Evolutionary conservation across 2,888 invertebrate species (phyloP).

Genomic region (Cheilosia variabilis): DNA sequence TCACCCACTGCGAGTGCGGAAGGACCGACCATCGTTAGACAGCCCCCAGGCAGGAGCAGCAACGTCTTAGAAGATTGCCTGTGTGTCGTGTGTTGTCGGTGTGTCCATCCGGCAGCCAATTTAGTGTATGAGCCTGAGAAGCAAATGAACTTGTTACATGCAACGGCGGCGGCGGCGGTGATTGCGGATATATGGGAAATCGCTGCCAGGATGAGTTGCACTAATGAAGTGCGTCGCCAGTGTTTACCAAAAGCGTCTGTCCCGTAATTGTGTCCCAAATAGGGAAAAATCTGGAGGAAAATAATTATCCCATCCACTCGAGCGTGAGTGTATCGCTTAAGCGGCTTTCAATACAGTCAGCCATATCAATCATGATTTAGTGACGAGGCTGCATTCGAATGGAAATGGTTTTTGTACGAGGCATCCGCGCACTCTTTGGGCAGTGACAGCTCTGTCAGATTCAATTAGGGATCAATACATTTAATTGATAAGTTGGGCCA

Average conservation of each 20-base stretch:
- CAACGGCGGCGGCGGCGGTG: slow-evolving; percentile 18
- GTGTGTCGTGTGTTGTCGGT: slow-evolving; percentile 44
- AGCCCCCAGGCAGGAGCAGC: slow-evolving; percentile 5
- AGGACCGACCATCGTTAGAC: slow-evolving; percentile 63
- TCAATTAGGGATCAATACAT: slow-evolving; percentile 65
- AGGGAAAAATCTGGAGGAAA: slow-evolving; percentile 10
- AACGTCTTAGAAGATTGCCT: slow-evolving; percentile 32
- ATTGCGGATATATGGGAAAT: slow-evolving; percentile 55
- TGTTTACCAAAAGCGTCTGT: slow-evolving; percentile 39
- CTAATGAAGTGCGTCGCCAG: slow-evolving; percentile 58
- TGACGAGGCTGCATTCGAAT: slow-evolving; percentile 22
- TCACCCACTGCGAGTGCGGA: slow-evolving; percentile 63
- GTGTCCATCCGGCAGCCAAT: slow-evolving; percentile 70
- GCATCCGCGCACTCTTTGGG: not conserved
- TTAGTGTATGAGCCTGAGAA: slow-evolving; percentile 57
- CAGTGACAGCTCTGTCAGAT: slow-evolving; percentile 68
- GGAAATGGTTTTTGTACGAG: slow-evolving; percentile 26
- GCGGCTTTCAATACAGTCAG: slow-evolving; percentile 58
- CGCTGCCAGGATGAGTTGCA: slow-evolving; percentile 11
- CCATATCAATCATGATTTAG: slow-evolving; percentile 70
- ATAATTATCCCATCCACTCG: slow-evolving; percentile 57
- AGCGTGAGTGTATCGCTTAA: slow-evolving; percentile 59
- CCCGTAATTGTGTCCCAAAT: slow-evolving; percentile 28
- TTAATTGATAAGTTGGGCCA: slow-evolving; percentile 61
- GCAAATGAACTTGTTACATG: slow-evolving; percentile 72